Evolutionary conservation across 2,888 invertebrate species (phyloP).

Genomic region (Latrodectus elegans): DNA sequence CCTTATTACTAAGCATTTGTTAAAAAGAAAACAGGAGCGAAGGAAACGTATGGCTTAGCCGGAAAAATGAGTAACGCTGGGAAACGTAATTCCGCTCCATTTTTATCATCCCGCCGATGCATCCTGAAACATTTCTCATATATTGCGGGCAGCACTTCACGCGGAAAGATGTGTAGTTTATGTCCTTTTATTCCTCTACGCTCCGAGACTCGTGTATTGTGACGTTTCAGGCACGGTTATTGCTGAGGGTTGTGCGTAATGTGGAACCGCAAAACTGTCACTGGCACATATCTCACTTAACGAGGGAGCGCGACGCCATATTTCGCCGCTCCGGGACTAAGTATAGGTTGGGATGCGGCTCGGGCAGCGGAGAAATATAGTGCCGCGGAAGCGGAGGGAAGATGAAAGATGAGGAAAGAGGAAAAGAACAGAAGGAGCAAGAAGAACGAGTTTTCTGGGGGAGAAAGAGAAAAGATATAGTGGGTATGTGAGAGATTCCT

Average conservation of each 20-base stretch:
- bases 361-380: slow-evolving; percentile 51
- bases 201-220: slow-evolving; percentile 52
- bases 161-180: slow-evolving; percentile 53
- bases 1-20: not conserved
- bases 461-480: slow-evolving; percentile 29
- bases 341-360: slow-evolving; percentile 39
- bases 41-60: not conserved
- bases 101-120: slow-evolving; percentile 42
- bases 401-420: slow-evolving; percentile 37
- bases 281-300: slow-evolving; percentile 66
- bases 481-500: slow-evolving; percentile 33
- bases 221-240: slow-evolving; percentile 42
- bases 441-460: slow-evolving; percentile 14
- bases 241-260: slow-evolving; percentile 46
- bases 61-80: not conserved
- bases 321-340: slow-evolving; percentile 47
- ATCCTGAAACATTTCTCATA: slow-evolving; percentile 33
- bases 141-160: slow-evolving; percentile 26
- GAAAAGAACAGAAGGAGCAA: slow-evolving; percentile 26
- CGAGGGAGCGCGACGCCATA: slow-evolving; percentile 49
- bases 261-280: slow-evolving; percentile 62
- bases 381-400: slow-evolving; percentile 30
- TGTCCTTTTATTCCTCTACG: slow-evolving; percentile 33
- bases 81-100: slow-evolving; percentile 29
- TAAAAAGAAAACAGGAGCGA: not conserved